Evolutionary conservation across 1,140 invertebrate species (phyloP).

Genomic region (Chironomus tepperi): DNA sequence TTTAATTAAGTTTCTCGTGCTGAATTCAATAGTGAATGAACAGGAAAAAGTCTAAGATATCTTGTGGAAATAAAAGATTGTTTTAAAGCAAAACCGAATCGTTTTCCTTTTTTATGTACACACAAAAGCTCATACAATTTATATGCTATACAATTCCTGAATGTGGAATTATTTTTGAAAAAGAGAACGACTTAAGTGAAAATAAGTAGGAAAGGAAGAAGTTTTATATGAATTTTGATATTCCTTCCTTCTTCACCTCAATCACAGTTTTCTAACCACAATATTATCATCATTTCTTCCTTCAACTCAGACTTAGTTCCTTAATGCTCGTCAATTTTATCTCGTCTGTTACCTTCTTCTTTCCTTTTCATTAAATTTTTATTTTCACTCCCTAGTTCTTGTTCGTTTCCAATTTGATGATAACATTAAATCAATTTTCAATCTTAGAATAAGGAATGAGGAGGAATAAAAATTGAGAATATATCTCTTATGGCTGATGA

Average conservation of each 20-base stretch:
- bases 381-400: background rate
- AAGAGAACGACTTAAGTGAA: background rate
- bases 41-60: too few relatives aligned
- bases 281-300: too few relatives aligned
- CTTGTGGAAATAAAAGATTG: too few relatives aligned
- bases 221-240: background rate
- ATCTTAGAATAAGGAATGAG: background rate
- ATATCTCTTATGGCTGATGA: background rate
- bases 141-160: background rate
- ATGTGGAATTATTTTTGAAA: background rate
- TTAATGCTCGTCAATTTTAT: background rate
- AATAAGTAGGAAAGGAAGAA: background rate
- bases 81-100: too few relatives aligned
- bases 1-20: too few relatives aligned
- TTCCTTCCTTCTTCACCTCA: background rate
- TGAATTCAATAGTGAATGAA: too few relatives aligned
- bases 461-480: background rate
- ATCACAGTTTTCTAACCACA: background rate
- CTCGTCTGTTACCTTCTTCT: constrained; percentile 2
- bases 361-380: background rate
- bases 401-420: background rate
- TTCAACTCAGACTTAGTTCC: background rate
- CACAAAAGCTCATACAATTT: too few relatives aligned
- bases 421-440: constrained; percentile 14
- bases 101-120: too few relatives aligned